phyloP scores from a whole-genome alignment of 92 coral and sea anemone species.

The Phenganax subtilis region DNA sequence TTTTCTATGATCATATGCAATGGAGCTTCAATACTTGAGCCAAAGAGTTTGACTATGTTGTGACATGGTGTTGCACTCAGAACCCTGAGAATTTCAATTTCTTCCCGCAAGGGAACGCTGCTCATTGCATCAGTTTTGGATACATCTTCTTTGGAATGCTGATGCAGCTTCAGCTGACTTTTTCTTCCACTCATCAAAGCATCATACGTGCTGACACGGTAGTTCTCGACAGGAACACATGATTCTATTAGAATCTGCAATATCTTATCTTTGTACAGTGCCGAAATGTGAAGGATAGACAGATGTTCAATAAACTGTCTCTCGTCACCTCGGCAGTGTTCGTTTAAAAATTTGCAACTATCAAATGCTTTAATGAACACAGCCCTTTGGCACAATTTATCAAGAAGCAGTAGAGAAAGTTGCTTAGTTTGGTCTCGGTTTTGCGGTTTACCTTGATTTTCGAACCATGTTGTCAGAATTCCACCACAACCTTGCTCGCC shows the following conservation, averaged over 20 bases:
- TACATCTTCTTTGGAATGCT: neutral
- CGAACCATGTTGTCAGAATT: no score
- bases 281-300: neutral
- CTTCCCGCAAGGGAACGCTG: neutral
- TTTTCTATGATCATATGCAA: conserved; percentile 24
- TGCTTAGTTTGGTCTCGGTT: neutral
- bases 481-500: no score
- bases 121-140: neutral
- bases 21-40: conserved; percentile 4
- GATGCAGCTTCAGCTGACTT: neutral
- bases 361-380: neutral
- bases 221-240: neutral
- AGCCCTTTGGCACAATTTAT: neutral
- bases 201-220: neutral
- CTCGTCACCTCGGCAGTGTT: neutral
- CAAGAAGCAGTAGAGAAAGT: neutral
- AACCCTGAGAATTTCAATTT: conserved; percentile 25
- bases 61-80: conserved; percentile 18
- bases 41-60: conserved; percentile 17
- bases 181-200: conserved; percentile 14
- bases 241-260: neutral
- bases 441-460: no score
- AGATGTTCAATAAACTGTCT: neutral
- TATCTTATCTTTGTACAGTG: neutral
- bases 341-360: neutral